Percentiles rank a stretch among this genome's conserved stretches.
Evolutionary conservation across 2,888 invertebrate species (phyloP).

Genomic region (Seira ritae): DNA sequence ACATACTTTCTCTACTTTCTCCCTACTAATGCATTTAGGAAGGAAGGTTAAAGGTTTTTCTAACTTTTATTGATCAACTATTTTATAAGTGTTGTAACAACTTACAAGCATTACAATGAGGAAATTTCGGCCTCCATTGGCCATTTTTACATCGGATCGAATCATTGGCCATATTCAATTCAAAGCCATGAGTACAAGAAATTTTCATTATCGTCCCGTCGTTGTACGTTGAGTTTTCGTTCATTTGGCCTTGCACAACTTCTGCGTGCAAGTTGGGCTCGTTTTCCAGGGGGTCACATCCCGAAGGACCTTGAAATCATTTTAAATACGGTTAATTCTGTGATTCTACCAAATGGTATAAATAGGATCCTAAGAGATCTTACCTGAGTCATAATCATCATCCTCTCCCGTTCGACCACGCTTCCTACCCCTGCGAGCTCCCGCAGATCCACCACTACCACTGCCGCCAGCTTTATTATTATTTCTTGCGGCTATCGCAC

Average conservation of each 20-base stretch:
- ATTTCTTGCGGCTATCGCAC: constrained; percentile 57
- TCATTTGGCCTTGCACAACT: constrained; percentile 83
- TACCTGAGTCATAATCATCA: constrained; percentile 74
- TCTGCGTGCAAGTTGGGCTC: constrained; percentile 83
- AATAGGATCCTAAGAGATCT: constrained; percentile 43
- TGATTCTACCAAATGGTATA: constrained; percentile 32
- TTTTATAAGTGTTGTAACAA: constrained; percentile 67
- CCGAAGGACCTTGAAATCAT: constrained; percentile 25
- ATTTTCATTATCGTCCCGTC: constrained; percentile 86
- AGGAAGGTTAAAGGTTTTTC: not conserved
- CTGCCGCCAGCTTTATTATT: constrained; percentile 66
- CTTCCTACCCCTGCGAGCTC: constrained; percentile 44
- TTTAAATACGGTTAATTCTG: constrained; percentile 73
- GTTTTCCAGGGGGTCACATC: constrained; percentile 74
- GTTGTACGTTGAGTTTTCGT: constrained; percentile 84
- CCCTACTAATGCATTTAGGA: not conserved
- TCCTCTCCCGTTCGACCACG: constrained; percentile 61
- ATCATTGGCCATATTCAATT: constrained; percentile 84
- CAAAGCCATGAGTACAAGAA: constrained; percentile 87
- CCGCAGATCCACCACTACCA: constrained; percentile 63
- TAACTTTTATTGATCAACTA: constrained; percentile 1
- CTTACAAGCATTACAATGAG: constrained; percentile 87
- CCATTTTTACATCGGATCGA: constrained; percentile 90
- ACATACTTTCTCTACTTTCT: not conserved
- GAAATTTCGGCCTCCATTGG: constrained; percentile 89